Base-by-base conservation (phyloP, 2,113 vertebrate genomes). In the Terrapene triunguis region DNA sequence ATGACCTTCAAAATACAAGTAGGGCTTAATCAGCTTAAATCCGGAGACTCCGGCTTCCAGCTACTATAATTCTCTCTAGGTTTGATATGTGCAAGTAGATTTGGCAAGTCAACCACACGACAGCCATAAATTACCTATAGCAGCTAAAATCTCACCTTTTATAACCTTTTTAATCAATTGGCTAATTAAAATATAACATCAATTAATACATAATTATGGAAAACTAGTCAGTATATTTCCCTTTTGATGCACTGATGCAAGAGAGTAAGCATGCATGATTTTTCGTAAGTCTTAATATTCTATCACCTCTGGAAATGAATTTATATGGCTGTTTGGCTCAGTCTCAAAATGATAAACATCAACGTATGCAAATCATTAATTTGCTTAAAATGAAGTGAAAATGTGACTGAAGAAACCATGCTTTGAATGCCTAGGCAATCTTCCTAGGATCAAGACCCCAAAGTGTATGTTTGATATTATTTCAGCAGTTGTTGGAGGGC, bases 11-110 rank as follows among this genome's bases (percentile, higher is more conserved):
- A 62, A 91, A 65, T 86, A 86, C 90, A 94, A 82, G 65, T 57
- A 81, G 82, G 62, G 35, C 62, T n/a, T 65, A 35, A 65, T 12
- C 35, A 32, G 50, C 72, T 96, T 91, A 93, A 54, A 9, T 80
- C 27, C 92, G 8, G 54, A 88, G 9, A 93, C 87, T 87, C 82
- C 88, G 85, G 94, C 92, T 91, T 91, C 89, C 84, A 54, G 90
- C 91, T 96, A 97, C 95, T 96, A 91, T 91, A 88, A 95, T 97
- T 96, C 95, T 85, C 85, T 83, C 65, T 69, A 82, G 44, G 87
- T 85, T 84, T 94, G 89, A 21, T 91, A 92, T 94, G 65, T 80
- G 72, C 76, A 27, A 42, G 12, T 16, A 51, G 51, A 27, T 53
- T 76, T 92, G 89, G 48, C 76, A 85, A 86, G 42, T n/a, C 27